Evolutionary conservation across 2,888 invertebrate genomes (phyloP).

Genomic region (Agrenia bidenticulata): DNA sequence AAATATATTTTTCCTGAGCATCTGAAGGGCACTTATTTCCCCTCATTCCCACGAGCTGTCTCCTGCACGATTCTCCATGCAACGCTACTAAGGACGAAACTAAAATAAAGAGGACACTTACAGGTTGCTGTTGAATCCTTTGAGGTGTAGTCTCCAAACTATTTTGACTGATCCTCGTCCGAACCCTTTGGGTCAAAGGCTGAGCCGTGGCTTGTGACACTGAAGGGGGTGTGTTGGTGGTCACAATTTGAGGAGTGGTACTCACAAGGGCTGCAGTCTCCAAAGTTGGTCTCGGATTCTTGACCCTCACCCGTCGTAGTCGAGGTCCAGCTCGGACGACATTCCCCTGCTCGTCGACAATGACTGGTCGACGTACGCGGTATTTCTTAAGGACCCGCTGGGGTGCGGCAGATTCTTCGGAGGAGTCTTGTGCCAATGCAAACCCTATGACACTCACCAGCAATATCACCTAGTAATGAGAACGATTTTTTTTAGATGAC

Average conservation of each 20-base stretch:
- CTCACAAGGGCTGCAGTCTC: slow-evolving; percentile 32
- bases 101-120: too few relatives aligned
- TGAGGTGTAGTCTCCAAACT: slow-evolving; percentile 7
- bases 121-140: not conserved
- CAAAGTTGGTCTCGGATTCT: slow-evolving; percentile 33
- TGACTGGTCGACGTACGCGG: slow-evolving; percentile 48
- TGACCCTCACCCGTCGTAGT: slow-evolving; percentile 38
- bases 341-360: slow-evolving; percentile 45
- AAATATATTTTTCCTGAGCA: too few relatives aligned
- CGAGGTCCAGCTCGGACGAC: slow-evolving; percentile 41
- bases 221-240: not conserved
- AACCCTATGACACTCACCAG: not conserved
- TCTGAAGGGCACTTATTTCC: too few relatives aligned
- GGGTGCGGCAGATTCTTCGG: slow-evolving; percentile 48
- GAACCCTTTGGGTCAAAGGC: slow-evolving; percentile 6
- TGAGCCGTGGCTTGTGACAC: not conserved
- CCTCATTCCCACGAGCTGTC: too few relatives aligned
- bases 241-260: not conserved
- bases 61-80: too few relatives aligned
- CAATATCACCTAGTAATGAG: not conserved
- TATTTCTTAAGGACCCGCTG: slow-evolving; percentile 51
- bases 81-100: too few relatives aligned
- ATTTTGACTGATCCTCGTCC: slow-evolving; percentile 13
- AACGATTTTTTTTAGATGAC: too few relatives aligned
- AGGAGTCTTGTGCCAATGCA: slow-evolving; percentile 2